Evolutionary conservation across 2,113 vertebrate species (phyloP), one percentile per base, ranked within the genome.

Genomic region (Istiophorus platypterus): DNA sequence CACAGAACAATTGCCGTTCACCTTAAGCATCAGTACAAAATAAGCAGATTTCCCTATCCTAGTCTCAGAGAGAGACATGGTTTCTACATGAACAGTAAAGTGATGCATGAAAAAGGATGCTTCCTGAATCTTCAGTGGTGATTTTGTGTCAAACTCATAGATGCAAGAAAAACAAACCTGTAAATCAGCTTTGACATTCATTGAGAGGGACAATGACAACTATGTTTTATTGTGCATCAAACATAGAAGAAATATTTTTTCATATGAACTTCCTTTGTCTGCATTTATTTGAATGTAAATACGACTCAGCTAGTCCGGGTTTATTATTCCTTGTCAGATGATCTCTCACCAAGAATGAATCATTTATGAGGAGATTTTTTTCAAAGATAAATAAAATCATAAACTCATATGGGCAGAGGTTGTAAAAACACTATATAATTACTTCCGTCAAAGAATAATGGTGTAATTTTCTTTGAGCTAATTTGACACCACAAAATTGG

Each of bases 241-340:
- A 93, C 86, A 91, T 73, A 88, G 83, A 72, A 85, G 80, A 91
- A 92, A 93, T 93, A 89, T 90, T 62, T 91, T 91, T 91, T 91
- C 85, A 84, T 85, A 89, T 77, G 84, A 93, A 90, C 85, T 86
- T 89, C 74, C 78, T 89, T 93, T 92, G 91, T 84, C 89, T 93
- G 89, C 90, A 88, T 92, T 93, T 93, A 93, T 95, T 92, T 93
- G 89, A 92, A 95, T 92, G 93, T 91, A 94, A 94, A 95, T 93
- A 88, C 49, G 62, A 75, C 85, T 80, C 79, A 67, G 88, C 87
- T 75, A 68, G 81, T 86, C 79, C 82, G 80, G 78, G 78, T 93
- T 94, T 93, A 94, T 94, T 94, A 92, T 92, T 93, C 88, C 86
- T 82, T 92, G 93, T 92, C 92, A 92, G 83, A 92, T 85, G 88